These are phyloP conservation scores for Emys orbicularis DNA, from an alignment of 2,797 vertebrate genomes.

Conservation along the genomic window DNA sequence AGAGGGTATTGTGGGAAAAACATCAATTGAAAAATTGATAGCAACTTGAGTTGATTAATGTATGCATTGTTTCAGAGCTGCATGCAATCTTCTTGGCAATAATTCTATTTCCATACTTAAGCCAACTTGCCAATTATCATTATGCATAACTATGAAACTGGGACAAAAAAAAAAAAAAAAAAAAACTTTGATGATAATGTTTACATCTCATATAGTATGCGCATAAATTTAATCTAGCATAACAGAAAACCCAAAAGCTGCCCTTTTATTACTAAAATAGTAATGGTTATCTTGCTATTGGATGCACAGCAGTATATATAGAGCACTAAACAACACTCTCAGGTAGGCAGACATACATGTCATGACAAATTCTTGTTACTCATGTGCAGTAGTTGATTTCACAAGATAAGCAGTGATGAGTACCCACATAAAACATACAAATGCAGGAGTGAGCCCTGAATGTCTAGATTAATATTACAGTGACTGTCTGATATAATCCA, in stretches of 20 bases:
- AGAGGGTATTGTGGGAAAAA: conserved; percentile 59
- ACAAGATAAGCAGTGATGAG: not conserved
- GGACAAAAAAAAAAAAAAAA: conserved; percentile 40
- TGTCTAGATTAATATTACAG: conserved; percentile 23
- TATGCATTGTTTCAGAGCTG: conserved; percentile 59
- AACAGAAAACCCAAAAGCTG: not conserved
- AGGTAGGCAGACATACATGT: not conserved
- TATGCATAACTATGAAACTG: conserved; percentile 59
- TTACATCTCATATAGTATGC: conserved; percentile 66
- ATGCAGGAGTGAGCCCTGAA: not conserved
- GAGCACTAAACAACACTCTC: conserved; percentile 18
- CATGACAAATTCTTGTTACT: not conserved
- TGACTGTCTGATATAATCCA: conserved; percentile 7
- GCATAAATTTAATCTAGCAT: conserved; percentile 62
- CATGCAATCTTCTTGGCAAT: conserved; percentile 55
- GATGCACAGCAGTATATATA: not conserved
- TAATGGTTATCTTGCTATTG: not conserved
- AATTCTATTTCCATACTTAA: conserved; percentile 59
- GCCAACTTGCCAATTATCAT: conserved; percentile 69
- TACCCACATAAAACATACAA: not conserved
- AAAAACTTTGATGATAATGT: conserved; percentile 68
- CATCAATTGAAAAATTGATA: conserved; percentile 67
- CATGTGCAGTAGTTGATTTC: not conserved
- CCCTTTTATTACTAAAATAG: not conserved
- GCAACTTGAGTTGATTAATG: conserved; percentile 67